These are phyloP conservation scores for Intellagama lesueurii DNA, from an alignment of 2,797 vertebrate species.

Conservation along the genomic window DNA sequence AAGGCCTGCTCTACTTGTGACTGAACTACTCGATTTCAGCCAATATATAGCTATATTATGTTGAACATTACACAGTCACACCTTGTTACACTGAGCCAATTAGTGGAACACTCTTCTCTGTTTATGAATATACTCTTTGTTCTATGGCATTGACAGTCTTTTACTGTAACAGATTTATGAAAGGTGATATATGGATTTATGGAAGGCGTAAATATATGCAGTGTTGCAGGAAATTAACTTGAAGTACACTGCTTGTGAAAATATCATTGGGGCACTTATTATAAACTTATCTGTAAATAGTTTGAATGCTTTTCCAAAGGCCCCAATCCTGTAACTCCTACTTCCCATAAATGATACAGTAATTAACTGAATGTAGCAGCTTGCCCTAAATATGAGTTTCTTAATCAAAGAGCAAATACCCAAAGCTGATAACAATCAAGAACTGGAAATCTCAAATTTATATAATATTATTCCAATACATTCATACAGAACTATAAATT, in stretches of 20 bases:
- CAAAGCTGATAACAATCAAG: neutral
- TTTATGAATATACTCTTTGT: slow-evolving; percentile 4
- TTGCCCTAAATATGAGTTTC: neutral
- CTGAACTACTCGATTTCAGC: neutral
- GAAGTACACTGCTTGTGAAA: neutral
- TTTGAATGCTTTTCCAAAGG: neutral
- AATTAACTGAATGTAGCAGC: neutral
- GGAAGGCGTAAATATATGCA: no score
- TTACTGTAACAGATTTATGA: neutral
- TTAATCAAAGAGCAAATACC: neutral
- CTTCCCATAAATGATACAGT: neutral
- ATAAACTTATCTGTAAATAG: neutral
- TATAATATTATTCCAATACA: neutral
- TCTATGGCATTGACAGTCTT: neutral
- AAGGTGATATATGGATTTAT: neutral
- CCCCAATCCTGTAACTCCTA: neutral
- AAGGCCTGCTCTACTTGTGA: no score
- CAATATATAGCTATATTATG: neutral
- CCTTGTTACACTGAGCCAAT: neutral
- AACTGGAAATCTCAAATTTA: neutral
- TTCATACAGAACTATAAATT: neutral
- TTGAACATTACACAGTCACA: neutral
- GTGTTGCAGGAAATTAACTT: neutral
- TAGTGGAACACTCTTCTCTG: neutral
- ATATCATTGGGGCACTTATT: neutral